These are phyloP conservation scores for Merluccius polli DNA, from an alignment of 2,797 vertebrate species.

Conservation along the genomic window DNA sequence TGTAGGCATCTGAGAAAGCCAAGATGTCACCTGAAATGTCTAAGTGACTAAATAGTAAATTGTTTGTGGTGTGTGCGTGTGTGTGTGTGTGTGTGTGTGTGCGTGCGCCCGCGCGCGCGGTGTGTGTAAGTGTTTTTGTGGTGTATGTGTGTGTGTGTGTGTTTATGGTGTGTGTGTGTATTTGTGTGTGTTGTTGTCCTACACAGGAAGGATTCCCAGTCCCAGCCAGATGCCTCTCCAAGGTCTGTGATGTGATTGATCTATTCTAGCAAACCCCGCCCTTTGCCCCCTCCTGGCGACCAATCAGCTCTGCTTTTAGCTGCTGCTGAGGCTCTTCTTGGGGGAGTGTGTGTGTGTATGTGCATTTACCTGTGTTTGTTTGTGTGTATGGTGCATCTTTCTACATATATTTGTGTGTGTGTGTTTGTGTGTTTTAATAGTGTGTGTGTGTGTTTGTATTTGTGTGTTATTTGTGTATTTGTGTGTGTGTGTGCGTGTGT, in stretches of 20 bases:
- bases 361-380: slow-evolving; percentile 20
- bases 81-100: background rate
- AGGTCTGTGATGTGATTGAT: slow-evolving; percentile 81
- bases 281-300: slow-evolving; percentile 54
- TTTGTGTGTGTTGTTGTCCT: background rate
- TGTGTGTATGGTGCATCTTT: slow-evolving; percentile 17
- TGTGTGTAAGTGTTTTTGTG: no score
- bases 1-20: background rate
- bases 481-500: slow-evolving; percentile 4
- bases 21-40: background rate
- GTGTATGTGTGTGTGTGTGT: slow-evolving; percentile 46
- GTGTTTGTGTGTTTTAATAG: background rate
- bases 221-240: slow-evolving; percentile 82
- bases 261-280: slow-evolving; percentile 18
- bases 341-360: slow-evolving; percentile 46
- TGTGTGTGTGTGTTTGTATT: background rate
- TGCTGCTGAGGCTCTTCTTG: slow-evolving; percentile 67
- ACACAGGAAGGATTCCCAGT: slow-evolving; percentile 89
- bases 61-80: background rate
- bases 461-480: background rate
- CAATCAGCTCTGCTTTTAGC: slow-evolving; percentile 59
- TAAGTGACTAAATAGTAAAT: background rate
- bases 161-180: slow-evolving; percentile 12
- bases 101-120: no score
- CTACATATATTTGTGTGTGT: background rate